phyloP scores from a whole-genome alignment of 2,888 invertebrate genomes.

The Oeneis ivallda region DNA sequence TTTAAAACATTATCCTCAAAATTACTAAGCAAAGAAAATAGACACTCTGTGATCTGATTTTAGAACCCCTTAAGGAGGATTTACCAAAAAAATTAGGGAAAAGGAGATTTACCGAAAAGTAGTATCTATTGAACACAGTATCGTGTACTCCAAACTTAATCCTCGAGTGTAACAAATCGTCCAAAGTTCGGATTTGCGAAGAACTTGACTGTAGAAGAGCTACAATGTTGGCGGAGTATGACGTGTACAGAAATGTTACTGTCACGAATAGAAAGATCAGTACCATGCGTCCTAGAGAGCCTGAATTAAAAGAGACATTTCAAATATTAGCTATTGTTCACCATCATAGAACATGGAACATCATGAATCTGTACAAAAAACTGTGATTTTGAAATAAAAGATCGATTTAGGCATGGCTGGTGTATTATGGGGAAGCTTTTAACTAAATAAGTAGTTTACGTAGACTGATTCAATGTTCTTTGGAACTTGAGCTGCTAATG shows the following conservation, averaged over 20 bases:
- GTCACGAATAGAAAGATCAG: slow-evolving; percentile 84
- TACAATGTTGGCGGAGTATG: slow-evolving; percentile 89
- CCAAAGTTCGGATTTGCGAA: slow-evolving; percentile 83
- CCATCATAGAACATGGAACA: neutral
- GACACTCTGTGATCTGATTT: neutral
- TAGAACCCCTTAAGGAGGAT: too few species aligned
- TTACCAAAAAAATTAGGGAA: slow-evolving; percentile 2
- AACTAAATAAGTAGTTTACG: too few species aligned
- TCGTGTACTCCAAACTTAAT: slow-evolving; percentile 86
- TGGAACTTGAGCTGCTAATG: neutral
- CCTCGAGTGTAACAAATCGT: slow-evolving; percentile 84
- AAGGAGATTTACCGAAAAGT: slow-evolving; percentile 80
- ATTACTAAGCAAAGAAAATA: neutral
- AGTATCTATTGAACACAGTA: slow-evolving; percentile 85
- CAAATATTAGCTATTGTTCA: neutral
- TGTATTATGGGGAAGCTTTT: too few species aligned
- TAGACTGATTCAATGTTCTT: too few species aligned
- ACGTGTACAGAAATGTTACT: slow-evolving; percentile 86
- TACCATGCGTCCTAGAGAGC: slow-evolving; percentile 81
- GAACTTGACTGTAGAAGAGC: slow-evolving; percentile 88
- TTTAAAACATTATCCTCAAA: slow-evolving; percentile 2
- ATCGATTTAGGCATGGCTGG: too few species aligned
- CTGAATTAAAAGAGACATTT: slow-evolving; percentile 49
- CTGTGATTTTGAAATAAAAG: too few species aligned
- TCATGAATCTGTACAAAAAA: too few species aligned